Conservation (phyloP, 2,888 invertebrate species). For the Stenotaenia linearis region DNA sequence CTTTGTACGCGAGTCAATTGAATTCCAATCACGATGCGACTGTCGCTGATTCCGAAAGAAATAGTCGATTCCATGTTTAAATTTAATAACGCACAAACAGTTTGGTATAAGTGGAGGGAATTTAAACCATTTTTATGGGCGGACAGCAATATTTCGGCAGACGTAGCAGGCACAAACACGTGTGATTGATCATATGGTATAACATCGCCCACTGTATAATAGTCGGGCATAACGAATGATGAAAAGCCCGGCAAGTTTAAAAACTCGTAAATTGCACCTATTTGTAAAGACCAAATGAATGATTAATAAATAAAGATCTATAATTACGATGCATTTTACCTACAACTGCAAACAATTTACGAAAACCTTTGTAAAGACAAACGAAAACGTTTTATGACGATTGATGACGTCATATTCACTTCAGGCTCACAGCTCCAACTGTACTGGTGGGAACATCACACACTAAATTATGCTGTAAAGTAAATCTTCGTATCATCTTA, state of each 20-base stretch:
- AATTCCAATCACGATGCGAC: neutral
- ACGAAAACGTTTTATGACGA: neutral
- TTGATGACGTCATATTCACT: neutral
- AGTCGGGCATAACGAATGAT: too few species aligned
- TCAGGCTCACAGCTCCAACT: neutral
- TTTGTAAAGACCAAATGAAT: too few species aligned
- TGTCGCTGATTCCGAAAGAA: neutral
- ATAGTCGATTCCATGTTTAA: neutral
- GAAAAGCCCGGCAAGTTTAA: too few species aligned
- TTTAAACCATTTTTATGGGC: neutral
- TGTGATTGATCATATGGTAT: neutral
- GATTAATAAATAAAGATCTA: too few species aligned
- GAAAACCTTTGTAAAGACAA: too few species aligned
- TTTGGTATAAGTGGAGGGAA: neutral
- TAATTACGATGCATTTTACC: too few species aligned
- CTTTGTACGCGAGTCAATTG: neutral
- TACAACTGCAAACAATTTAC: too few species aligned
- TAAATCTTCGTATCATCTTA: too few species aligned
- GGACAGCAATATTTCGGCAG: neutral
- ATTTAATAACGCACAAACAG: neutral
- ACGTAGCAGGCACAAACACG: neutral
- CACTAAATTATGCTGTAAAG: neutral
- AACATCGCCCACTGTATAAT: neutral
- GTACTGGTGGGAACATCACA: neutral
- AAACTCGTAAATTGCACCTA: too few species aligned